Conservation (phyloP, 2,888 invertebrate species). For the Archaeoteleia sp. region DNA sequence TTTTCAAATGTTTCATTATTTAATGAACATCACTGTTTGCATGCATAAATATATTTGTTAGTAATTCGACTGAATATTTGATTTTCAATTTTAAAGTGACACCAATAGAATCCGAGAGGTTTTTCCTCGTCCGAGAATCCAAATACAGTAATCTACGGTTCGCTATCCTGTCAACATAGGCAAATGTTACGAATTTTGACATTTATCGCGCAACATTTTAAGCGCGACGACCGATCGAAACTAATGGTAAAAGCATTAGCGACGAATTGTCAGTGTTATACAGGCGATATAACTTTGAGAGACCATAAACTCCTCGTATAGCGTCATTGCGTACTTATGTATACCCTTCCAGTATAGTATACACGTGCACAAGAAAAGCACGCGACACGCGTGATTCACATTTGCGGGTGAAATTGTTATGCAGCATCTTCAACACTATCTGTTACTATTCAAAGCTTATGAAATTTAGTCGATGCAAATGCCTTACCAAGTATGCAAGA, state of each 20-base stretch:
- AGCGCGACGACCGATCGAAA: conserved; percentile 62
- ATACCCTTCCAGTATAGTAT: conserved; percentile 33
- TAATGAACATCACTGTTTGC: too few relatives aligned
- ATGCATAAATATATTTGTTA: too few relatives aligned
- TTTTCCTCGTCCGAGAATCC: conserved; percentile 1
- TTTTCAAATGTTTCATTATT: too few relatives aligned
- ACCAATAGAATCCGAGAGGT: too few relatives aligned
- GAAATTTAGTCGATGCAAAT: too few relatives aligned
- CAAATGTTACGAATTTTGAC: conserved; percentile 46
- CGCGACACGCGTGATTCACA: conserved; percentile 12
- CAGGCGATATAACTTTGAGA: conserved; percentile 70
- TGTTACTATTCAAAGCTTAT: too few relatives aligned
- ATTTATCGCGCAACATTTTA: conserved; percentile 49
- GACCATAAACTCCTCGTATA: conserved; percentile 72
- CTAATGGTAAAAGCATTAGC: conserved; percentile 71
- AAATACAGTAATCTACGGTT: conserved; percentile 18
- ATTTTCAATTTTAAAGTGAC: too few relatives aligned
- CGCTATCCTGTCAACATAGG: conserved; percentile 19
- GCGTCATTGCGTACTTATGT: conserved; percentile 63
- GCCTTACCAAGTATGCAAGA: too few relatives aligned
- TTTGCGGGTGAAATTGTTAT: conserved; percentile 17
- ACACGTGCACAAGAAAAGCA: conserved; percentile 33
- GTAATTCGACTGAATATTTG: too few relatives aligned
- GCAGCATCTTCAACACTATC: conserved; percentile 4
- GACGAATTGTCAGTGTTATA: conserved; percentile 72